These are phyloP conservation scores for Rhynchopsitta pachyrhyncha DNA, from an alignment of 2,113 vertebrate species.

Conservation along the genomic window DNA sequence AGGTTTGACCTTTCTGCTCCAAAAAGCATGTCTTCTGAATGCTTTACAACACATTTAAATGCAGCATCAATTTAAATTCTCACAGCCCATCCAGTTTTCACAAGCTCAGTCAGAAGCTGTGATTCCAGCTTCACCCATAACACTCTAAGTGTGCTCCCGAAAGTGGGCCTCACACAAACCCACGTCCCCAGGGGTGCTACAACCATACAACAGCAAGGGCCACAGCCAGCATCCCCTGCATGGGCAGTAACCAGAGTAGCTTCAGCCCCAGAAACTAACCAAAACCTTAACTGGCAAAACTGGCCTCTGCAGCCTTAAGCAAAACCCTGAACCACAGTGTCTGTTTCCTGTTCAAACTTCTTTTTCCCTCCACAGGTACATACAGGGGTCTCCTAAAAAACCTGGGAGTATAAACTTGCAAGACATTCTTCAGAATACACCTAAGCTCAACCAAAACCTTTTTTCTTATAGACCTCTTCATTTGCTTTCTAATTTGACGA, in stretches of 20 bases:
- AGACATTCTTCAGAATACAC: background rate
- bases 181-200: background rate
- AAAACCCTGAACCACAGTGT: background rate
- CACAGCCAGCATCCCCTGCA: background rate
- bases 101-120: background rate
- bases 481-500: background rate
- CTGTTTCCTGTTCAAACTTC: rapidly evolving
- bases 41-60: background rate
- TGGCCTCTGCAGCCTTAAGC: background rate
- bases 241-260: background rate
- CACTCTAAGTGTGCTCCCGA: background rate
- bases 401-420: background rate
- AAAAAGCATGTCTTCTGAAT: background rate
- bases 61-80: background rate
- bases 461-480: background rate
- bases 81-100: background rate
- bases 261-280: background rate
- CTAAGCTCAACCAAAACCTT: background rate
- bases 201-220: background rate
- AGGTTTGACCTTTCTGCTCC: background rate
- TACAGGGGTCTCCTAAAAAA: rapidly evolving
- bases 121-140: background rate
- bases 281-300: background rate
- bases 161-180: background rate
- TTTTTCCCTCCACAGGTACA: background rate